Percentiles rank a stretch among this genome's conserved stretches.
phyloP scores from a whole-genome alignment of 2,113 vertebrate species.

The Apteryx owenii region DNA sequence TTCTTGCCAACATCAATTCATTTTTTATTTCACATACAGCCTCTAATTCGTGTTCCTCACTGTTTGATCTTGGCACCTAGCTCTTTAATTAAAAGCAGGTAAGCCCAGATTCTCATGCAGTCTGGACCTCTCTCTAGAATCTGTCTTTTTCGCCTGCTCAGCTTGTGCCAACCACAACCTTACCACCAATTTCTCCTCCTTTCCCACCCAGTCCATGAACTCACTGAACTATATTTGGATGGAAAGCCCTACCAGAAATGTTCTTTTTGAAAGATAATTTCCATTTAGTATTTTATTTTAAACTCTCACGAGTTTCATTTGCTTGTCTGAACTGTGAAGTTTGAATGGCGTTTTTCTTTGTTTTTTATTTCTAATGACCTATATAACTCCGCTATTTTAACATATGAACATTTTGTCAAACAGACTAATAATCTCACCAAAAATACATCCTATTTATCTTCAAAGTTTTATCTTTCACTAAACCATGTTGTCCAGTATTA shows the following conservation, averaged over 20 bases:
- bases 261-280: background rate
- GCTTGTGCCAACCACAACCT: background rate
- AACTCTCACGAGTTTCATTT: background rate
- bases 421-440: background rate
- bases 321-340: background rate
- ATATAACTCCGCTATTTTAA: background rate
- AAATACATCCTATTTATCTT: background rate
- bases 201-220: background rate
- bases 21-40: background rate
- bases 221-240: background rate
- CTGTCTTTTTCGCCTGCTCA: background rate
- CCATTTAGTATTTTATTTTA: background rate
- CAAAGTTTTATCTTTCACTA: background rate
- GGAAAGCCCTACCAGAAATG: background rate
- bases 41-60: background rate
- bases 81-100: conserved; percentile 39
- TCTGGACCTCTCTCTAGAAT: background rate
- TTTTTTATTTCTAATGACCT: background rate
- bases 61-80: conserved; percentile 52
- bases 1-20: conserved; percentile 1
- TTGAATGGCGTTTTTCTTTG: background rate
- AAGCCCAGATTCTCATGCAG: background rate
- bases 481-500: background rate
- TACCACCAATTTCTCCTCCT: background rate
- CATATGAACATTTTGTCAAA: background rate